phyloP scores from a whole-genome alignment of 1,140 invertebrate genomes.

The Elysia chlorotica region DNA sequence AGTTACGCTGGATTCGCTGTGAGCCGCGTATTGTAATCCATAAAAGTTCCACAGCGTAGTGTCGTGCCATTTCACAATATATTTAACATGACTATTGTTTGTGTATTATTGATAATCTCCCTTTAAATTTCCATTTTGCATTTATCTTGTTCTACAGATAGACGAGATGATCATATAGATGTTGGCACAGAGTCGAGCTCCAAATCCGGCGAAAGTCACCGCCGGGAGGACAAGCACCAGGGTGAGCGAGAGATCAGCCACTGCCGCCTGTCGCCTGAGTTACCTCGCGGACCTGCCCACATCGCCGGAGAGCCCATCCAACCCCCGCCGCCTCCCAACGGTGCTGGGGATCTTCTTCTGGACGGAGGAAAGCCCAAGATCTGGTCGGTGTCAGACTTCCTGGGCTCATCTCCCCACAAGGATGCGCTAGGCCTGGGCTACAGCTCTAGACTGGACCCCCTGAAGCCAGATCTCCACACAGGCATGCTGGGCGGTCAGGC shows the following conservation, averaged over 20 bases:
- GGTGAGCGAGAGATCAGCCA: conserved; percentile 11
- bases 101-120: too few species aligned
- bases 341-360: too few species aligned
- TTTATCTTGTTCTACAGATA: too few species aligned
- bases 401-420: conserved; percentile 17
- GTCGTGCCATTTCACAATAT: too few species aligned
- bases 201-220: too few species aligned
- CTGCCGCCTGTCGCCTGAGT: conserved; percentile 13
- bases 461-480: not conserved
- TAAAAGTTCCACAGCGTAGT: too few species aligned
- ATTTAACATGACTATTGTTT: too few species aligned
- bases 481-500: not conserved
- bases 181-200: conserved; percentile 14
- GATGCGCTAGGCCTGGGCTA: not conserved
- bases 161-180: conserved; percentile 19
- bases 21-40: too few species aligned
- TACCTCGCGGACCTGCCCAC: conserved; percentile 16
- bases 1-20: too few species aligned
- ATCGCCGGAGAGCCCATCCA: conserved; percentile 20
- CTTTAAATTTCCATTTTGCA: too few species aligned
- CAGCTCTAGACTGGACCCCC: not conserved
- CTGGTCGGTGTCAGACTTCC: conserved; percentile 36
- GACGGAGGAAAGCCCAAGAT: conserved; percentile 36
- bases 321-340: too few species aligned
- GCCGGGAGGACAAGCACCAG: conserved; percentile 2